Evolutionary conservation across 2,113 vertebrate genomes (phyloP), one percentile per base, ranked within the genome.

Genomic region (Verasper variegatus): DNA sequence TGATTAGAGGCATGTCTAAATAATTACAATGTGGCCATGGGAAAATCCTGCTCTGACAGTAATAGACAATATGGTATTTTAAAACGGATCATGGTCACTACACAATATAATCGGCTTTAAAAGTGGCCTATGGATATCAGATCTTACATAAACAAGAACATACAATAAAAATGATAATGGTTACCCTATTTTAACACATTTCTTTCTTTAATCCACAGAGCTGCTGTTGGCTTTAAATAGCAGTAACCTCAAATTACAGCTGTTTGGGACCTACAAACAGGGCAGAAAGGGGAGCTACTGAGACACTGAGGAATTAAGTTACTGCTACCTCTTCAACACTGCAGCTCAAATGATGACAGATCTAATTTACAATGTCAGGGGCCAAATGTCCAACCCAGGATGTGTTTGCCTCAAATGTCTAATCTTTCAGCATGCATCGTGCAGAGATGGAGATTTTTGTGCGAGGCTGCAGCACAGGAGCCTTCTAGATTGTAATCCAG

Each of bases 131-230:
- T 68, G 21, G 7, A 70, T 42, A 52, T 45, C 4, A 49, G 24
- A 68, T 18, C 4, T 59, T n/a, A 74, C 7, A 31, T 35, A 60
- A 66, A 40, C 13, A 72, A 58, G 4, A 51, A 15, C 54, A 2
- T 37, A 37, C 31, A 31, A 31, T 31, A 31, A 1, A 31, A 31
- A 31, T 27, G 27, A 27, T 27, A 5, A 27, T 1, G 31, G 35
- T 42, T 2, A 42, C 40, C 2, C 40, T 37, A 42, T 42, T 42
- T 42, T 42, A 42, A 42, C 40, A 42, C 3, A 55, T 58, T 47
- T 0, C 45, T 80, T 68, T 78, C 17, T 86, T 69, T 57, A 74
- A 57, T 83, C 82, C 59, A 64, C 80, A 91, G 90, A 79, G 51
- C 23, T 52, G 37, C 37, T 78, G 68, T 14, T 67, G 77, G 66